Base-by-base conservation (phyloP, 2,797 vertebrate species). In the Myioborus melanocephalus region DNA sequence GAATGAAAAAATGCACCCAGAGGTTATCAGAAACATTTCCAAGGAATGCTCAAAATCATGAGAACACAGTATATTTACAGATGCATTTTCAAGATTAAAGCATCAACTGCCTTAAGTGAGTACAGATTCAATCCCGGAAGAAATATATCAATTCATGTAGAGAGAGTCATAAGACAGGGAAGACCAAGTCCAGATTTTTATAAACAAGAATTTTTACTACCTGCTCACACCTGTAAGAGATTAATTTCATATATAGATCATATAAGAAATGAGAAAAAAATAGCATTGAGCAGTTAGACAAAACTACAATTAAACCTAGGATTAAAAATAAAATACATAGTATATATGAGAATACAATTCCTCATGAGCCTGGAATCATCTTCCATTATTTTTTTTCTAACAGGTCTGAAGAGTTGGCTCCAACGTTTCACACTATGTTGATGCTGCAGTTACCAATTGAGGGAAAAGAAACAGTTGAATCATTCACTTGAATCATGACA, bases 341-440 rank as follows among this genome's bases (percentile, higher is more conserved):
- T n/a, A 71, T 1, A 0, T 17, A 28, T 66, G 21, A 27, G 16
- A 75, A 30, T 26, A 28, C 30, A 57, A 7, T 37, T 69, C 15
- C 19, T 76, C 10, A 39, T 59, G 22, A 79, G 12, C 14, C 28
- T 76, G 32, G 13, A 85, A 52, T 72, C 12, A 30, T 44, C 21
- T 73, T 57, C 20, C 6, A 9, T 69, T 77, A 7, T 35, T 61
- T 46, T 46, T 50, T 44, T 66, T 52, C 15, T 52, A 43, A 11
- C 6, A 21, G 12, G 4, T 44, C 1, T 0, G 2, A 55, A 70
- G 9, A 55, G 19, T 27, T 70, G 35, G 4, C 3, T 6, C 5
- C 13, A 23, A 8, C 32, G 10, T 72, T 30, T 35, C 34, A 41
- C 9, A 13, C 3, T 69, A 2, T 19, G 8, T n/a, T 72, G 28